phyloP scores from a whole-genome alignment of 2,113 vertebrate genomes.

The Pontoporia blainvillei region DNA sequence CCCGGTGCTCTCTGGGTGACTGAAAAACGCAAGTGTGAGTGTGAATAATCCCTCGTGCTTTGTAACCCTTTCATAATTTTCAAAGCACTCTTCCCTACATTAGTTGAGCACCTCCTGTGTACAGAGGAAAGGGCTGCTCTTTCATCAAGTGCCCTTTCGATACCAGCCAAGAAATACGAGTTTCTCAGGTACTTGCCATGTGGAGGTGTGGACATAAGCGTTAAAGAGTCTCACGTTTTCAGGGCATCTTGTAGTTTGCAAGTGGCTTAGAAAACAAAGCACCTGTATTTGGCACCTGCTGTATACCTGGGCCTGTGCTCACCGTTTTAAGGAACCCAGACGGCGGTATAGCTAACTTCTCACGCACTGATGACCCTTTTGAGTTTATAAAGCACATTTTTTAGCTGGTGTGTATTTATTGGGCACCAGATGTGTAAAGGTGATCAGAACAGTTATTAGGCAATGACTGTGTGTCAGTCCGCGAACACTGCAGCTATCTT shows the following conservation, averaged over 20 bases:
- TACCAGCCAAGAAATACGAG: background rate
- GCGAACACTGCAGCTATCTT: background rate
- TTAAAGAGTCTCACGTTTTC: background rate
- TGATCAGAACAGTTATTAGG: background rate
- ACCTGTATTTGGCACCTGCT: background rate
- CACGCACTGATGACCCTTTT: background rate
- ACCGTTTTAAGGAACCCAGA: background rate
- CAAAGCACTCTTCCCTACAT: background rate
- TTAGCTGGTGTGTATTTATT: too few relatives aligned
- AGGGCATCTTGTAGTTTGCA: background rate
- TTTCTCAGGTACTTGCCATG: background rate
- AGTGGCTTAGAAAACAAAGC: background rate
- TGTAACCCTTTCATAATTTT: background rate
- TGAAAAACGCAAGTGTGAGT: background rate
- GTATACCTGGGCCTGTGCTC: background rate
- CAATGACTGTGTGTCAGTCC: background rate
- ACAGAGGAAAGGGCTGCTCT: background rate
- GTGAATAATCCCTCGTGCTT: background rate
- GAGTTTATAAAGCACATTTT: background rate
- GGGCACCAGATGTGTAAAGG: background rate
- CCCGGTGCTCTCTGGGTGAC: background rate
- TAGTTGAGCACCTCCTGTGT: background rate
- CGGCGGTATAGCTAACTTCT: background rate
- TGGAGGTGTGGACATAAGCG: accelerated
- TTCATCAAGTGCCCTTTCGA: background rate